phyloP scores from a whole-genome alignment of 2,113 vertebrate genomes.

The Azemiops feae region DNA sequence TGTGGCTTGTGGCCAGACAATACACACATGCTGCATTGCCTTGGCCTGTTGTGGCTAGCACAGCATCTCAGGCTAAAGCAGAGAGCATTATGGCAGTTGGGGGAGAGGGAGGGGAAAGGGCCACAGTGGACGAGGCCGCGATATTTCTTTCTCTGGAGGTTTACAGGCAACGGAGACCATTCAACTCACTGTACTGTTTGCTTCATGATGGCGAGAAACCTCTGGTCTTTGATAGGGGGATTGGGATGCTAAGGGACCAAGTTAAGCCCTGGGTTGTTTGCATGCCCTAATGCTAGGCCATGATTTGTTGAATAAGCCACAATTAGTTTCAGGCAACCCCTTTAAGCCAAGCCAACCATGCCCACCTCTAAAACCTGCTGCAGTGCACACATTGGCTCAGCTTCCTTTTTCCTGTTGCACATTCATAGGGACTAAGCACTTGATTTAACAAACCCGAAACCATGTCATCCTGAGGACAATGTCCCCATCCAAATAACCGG shows the following conservation, averaged over 20 bases:
- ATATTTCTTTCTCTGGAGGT: neutral
- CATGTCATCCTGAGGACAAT: neutral
- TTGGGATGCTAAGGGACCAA: neutral
- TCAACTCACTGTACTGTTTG: neutral
- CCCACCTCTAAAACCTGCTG: neutral
- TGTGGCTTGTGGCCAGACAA: neutral
- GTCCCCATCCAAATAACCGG: no score
- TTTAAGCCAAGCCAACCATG: neutral
- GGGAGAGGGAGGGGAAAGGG: neutral
- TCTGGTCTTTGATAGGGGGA: neutral
- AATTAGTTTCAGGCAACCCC: neutral
- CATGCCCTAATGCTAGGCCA: neutral
- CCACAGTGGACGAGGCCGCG: neutral
- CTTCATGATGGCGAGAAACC: neutral
- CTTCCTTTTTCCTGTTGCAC: neutral
- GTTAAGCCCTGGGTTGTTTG: neutral
- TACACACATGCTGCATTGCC: neutral
- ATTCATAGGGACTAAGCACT: neutral
- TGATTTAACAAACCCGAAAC: neutral
- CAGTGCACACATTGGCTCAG: neutral
- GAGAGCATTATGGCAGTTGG: neutral
- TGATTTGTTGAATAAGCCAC: neutral
- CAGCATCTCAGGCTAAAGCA: neutral
- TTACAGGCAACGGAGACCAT: neutral
- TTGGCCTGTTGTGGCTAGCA: neutral